Evolutionary conservation across 2,113 vertebrate species (phyloP), one percentile per base, ranked within the genome.

Genomic region (Hippoglossus stenolepis): DNA sequence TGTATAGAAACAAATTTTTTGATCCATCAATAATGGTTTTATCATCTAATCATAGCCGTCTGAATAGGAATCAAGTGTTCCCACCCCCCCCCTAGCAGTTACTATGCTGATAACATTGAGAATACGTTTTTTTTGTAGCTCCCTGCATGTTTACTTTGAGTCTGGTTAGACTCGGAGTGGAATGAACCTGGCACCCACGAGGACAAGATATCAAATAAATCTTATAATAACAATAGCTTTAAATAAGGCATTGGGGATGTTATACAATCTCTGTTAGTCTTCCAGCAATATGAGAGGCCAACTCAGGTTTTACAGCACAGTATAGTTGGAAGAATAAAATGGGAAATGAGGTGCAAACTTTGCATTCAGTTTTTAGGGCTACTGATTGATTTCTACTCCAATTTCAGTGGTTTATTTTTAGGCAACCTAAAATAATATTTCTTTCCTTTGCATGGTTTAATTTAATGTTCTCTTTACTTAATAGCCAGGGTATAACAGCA

Each of bases 401-500:
- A 18, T 68, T 67, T 49, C 21, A 40, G 10, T 31, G 67, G 23
- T 69, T 74, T 68, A 75, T 78, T 80, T 72, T 57, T 38, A 71
- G 51, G 51, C n/a, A 47, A 47, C 35, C 59, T 62, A 45, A 63
- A 71, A 56, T 28, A 61, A 65, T 72, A 57, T 65, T 79, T 73
- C 69, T 31, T 54, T 20, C 67, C 70, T 68, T 49, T 17, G 14
- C 58, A 71, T 28, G 57, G 68, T 74, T 77, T 65, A 24, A 76
- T 73, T 70, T 59, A 63, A 74, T 12, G 5, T 43, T 3, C 21
- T 69, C 28, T 56, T 59, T 62, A 68, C 15, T 54, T 58, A 82
- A 75, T 65, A 68, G 49, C 66, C 43, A 66, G 40, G 20, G 26
- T 31, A 56, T 65, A 69, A 71, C 20, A 21, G 17, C 56, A 17